Percentiles rank a stretch among this genome's conserved stretches.
phyloP scores from a whole-genome alignment of 2,797 vertebrate species.

The Acrocephalus scirpaceus region DNA sequence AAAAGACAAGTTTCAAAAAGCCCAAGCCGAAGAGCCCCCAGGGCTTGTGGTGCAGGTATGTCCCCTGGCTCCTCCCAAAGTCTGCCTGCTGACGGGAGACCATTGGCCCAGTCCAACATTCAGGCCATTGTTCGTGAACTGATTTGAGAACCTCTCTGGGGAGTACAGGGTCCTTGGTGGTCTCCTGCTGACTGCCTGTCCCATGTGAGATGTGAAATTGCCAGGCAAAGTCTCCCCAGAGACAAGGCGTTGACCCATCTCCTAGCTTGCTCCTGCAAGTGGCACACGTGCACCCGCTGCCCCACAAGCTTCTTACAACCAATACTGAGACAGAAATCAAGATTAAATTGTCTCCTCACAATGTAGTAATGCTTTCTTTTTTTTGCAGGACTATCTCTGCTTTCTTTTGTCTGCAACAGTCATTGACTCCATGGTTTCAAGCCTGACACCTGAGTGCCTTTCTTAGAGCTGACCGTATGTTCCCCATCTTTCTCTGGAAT shows the following conservation, averaged over 20 bases:
- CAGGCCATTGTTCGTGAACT: neutral
- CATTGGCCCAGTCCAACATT: neutral
- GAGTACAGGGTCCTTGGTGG: too few species aligned
- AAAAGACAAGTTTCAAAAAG: neutral
- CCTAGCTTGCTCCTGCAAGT: too few species aligned
- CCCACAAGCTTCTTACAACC: neutral
- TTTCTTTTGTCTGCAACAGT: neutral
- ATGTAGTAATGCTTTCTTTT: neutral
- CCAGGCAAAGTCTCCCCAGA: neutral
- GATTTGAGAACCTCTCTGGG: neutral
- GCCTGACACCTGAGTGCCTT: neutral
- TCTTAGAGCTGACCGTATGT: fast-evolving
- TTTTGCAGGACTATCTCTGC: neutral
- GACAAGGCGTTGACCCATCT: neutral
- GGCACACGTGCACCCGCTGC: too few species aligned
- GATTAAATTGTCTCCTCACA: neutral
- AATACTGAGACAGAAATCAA: neutral
- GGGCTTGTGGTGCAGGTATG: too few species aligned
- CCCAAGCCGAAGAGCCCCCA: neutral
- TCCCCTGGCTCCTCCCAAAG: neutral
- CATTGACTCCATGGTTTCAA: neutral
- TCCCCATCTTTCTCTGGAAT: neutral
- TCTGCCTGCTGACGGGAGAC: neutral
- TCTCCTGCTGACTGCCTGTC: neutral
- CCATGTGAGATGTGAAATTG: fast-evolving